Base-by-base conservation (phyloP, 2,797 vertebrate genomes). In the Chromobotia macracanthus region DNA sequence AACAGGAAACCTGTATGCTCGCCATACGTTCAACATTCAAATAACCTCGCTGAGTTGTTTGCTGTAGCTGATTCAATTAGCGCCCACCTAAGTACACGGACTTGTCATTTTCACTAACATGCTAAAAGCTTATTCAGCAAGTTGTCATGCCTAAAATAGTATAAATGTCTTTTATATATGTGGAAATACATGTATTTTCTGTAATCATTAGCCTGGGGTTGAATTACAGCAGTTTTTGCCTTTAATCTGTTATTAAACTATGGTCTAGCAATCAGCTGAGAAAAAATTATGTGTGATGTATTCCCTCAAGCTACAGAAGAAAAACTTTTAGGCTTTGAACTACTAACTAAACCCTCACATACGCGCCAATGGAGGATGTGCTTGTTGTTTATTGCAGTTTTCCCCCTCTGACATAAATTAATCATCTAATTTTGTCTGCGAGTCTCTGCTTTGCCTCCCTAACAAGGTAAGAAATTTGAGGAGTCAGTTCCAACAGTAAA, bases 391-490 rank as follows among this genome's bases (percentile, higher is more conserved):
- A 58, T 25, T 16, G 18, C 31, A 38, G 25, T n/a, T 38, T 61
- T 19, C 18, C 28, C 31, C 61, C 18, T 69, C 21, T 46, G 53
- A 55, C 13, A 77, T 58, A 48, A 68, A 35, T 60, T 4, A 16
- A 69, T 68, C 23, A 77, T 77, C 23, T 23, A 60, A 68, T 68
- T 68, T 10, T 6, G 13, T 68, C 38, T 46, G 65, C 58, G 18
- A 68, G 23, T 58, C 56, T 77, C 46, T 35, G 38, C 56, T 50
- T 23, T 69, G 64, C 41, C 64, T 48, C 23, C 56, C 18, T 35
- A n/a, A 60, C 65, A 50, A 21, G 65, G 18, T 58, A 60, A 48
- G 25, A 69, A 77, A 19, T 60, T 58, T 16, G n/a, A 60, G 44
- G n/a, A 60, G 44, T 51, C 6, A 38, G 28, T 70, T 77, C 10